Conservation (phyloP, 1,140 invertebrate genomes). For the Sinella curviseta region DNA sequence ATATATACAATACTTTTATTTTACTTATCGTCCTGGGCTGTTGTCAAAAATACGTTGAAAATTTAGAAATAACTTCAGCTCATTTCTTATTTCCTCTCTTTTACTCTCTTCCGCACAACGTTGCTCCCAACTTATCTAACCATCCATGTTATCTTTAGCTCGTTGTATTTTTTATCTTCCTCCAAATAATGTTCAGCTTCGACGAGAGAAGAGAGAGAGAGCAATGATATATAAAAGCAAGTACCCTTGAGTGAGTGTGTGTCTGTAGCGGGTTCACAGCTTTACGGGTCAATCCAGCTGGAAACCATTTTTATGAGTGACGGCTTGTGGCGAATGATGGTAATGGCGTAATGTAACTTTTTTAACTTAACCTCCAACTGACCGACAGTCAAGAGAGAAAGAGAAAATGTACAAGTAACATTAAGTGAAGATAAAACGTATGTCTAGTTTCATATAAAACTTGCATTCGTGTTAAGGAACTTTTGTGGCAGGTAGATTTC, state of each 20-base stretch:
- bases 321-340: slow-evolving; percentile 23
- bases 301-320: slow-evolving; percentile 25
- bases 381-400: background rate
- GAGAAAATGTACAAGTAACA: no score
- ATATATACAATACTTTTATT: no score
- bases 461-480: no score
- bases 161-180: no score
- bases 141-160: no score
- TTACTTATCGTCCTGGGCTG: no score
- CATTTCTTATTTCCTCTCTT: background rate
- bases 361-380: slow-evolving; percentile 10
- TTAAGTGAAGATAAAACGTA: no score
- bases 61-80: slow-evolving; percentile 14
- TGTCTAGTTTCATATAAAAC: no score
- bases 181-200: no score
- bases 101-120: no score
- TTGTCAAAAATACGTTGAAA: slow-evolving; percentile 16
- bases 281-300: slow-evolving; percentile 23
- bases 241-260: background rate
- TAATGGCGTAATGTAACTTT: slow-evolving; percentile 18
- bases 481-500: slow-evolving; percentile 13
- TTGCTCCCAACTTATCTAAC: no score
- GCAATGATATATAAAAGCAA: background rate
- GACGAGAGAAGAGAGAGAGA: background rate
- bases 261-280: background rate